These are phyloP conservation scores for Poecilia wingei DNA, from an alignment of 2,797 vertebrate genomes.

Conservation along the genomic window DNA sequence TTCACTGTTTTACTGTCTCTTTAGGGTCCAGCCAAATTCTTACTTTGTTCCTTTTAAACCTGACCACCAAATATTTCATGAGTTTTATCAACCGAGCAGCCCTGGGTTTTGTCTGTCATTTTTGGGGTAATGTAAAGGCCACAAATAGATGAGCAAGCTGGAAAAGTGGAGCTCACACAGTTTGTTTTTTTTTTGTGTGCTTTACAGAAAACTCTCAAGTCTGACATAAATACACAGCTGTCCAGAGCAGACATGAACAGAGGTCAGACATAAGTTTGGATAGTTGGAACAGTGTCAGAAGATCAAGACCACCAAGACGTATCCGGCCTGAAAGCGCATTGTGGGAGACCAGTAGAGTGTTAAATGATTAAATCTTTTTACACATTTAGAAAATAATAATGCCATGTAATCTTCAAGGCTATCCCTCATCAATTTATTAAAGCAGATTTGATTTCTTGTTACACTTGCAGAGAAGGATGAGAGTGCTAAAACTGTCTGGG, in stretches of 20 bases:
- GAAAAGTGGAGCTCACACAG: constrained; percentile 46
- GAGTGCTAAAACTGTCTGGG: neutral
- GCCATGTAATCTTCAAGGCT: neutral
- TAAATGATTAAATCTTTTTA: neutral
- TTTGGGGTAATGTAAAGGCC: constrained; percentile 49
- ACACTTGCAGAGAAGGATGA: neutral
- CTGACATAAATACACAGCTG: neutral
- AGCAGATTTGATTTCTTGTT: neutral
- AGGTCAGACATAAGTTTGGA: neutral
- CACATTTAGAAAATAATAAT: neutral
- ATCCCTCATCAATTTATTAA: neutral
- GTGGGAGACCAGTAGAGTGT: neutral
- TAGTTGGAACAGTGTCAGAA: neutral
- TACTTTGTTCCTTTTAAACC: constrained; percentile 60
- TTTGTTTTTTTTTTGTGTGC: constrained; percentile 28
- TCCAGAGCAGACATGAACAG: constrained; percentile 1
- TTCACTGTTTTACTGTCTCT: constrained; percentile 53
- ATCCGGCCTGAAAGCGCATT: neutral
- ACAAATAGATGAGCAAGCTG: constrained; percentile 61
- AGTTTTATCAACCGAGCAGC: constrained; percentile 47
- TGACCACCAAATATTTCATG: constrained; percentile 58
- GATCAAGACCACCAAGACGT: neutral
- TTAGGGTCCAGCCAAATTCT: constrained; percentile 54
- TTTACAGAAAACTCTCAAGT: constrained; percentile 26
- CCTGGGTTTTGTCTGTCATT: constrained; percentile 45